Conservation (phyloP, 2,113 vertebrate genomes). For the Burhinus bistriatus region DNA sequence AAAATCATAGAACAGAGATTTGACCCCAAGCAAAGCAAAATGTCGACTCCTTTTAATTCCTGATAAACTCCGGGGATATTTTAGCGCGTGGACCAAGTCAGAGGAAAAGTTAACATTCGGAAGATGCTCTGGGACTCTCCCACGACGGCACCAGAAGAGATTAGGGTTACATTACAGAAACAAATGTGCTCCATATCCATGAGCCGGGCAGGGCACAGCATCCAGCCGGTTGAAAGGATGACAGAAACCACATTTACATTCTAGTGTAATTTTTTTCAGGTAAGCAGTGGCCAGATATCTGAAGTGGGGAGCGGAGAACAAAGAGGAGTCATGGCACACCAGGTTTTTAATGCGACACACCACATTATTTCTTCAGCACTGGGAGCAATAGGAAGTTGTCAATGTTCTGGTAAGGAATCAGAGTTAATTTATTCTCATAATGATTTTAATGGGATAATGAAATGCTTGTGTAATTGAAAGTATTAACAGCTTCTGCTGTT, state of each 20-base stretch:
- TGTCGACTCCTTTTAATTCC: not conserved
- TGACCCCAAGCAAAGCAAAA: not conserved
- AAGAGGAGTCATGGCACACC: not conserved
- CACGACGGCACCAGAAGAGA: not conserved
- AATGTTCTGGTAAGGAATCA: not conserved
- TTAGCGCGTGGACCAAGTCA: not conserved
- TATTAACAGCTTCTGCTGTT: constrained; percentile 56
- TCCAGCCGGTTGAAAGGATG: not conserved
- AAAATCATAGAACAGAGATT: not conserved
- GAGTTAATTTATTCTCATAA: constrained; percentile 10
- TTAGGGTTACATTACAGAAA: accelerated
- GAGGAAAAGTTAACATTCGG: not conserved
- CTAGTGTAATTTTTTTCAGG: not conserved
- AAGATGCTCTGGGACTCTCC: not conserved
- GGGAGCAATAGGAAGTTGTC: constrained; percentile 22
- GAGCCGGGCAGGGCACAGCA: not conserved
- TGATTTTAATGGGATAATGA: constrained; percentile 54
- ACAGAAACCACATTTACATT: not conserved
- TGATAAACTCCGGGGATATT: not conserved
- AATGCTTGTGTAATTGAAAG: constrained; percentile 55
- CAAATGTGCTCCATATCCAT: not conserved
- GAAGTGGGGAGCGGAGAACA: not conserved
- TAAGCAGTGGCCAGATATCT: not conserved
- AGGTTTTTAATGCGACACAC: not conserved
- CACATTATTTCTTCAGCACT: not conserved